phyloP scores from a whole-genome alignment of 2,888 invertebrate species.

The Coronaproctus castanopsis region DNA sequence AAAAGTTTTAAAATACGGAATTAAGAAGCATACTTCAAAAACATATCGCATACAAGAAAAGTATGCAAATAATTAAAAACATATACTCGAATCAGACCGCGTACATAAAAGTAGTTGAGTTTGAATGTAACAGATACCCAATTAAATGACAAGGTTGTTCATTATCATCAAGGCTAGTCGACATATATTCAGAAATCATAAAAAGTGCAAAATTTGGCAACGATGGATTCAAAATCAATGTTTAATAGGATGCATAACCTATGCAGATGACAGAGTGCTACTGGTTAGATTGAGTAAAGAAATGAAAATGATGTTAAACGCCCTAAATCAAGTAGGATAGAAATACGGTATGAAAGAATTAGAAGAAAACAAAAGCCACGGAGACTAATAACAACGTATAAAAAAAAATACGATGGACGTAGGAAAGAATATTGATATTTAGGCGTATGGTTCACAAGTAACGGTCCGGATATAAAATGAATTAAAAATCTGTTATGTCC shows the following conservation, averaged over 20 bases:
- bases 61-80: background rate
- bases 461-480: background rate
- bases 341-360: background rate
- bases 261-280: background rate
- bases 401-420: background rate
- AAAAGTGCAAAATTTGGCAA: constrained; percentile 3
- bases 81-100: background rate
- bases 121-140: background rate
- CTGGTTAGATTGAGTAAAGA: background rate
- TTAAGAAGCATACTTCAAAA: background rate
- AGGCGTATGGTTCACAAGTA: background rate
- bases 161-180: constrained; percentile 15
- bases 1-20: background rate
- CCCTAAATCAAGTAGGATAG: background rate
- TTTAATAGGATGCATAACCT: background rate
- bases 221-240: background rate
- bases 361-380: background rate
- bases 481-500: background rate
- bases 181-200: constrained; percentile 11
- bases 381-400: background rate
- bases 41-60: background rate
- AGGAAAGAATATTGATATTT: background rate
- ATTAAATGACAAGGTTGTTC: constrained; percentile 5
- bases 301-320: background rate
- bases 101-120: background rate